Percentiles rank a stretch among this genome's conserved stretches.
phyloP scores from a whole-genome alignment of 2,888 invertebrate genomes.

The Drosophila siamana region DNA sequence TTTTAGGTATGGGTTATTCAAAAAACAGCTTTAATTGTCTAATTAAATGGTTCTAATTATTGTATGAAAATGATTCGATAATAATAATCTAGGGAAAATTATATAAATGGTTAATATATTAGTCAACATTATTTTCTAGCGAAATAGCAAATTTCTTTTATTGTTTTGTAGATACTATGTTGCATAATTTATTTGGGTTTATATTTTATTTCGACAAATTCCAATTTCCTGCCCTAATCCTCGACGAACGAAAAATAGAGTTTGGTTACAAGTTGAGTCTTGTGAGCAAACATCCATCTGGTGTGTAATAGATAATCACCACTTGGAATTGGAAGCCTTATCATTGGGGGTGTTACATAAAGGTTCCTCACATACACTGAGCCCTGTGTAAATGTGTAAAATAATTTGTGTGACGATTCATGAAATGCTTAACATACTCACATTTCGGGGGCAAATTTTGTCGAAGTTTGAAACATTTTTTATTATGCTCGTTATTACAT shows the following conservation, averaged over 20 bases:
- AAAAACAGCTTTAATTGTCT: too few species aligned
- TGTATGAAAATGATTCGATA: too few species aligned
- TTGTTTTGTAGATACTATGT: background rate
- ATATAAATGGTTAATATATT: too few species aligned
- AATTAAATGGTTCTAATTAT: too few species aligned
- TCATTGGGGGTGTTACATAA: background rate
- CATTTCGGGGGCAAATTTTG: conserved; percentile 12
- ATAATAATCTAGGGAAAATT: too few species aligned
- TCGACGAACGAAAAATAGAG: conserved; percentile 8
- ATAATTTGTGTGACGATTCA: background rate
- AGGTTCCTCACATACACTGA: background rate
- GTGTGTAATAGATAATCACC: conserved; percentile 11
- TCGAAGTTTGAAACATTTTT: conserved; percentile 13
- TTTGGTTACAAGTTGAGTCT: background rate
- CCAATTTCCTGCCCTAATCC: conserved; percentile 1
- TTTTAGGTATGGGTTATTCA: too few species aligned
- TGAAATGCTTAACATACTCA: background rate
- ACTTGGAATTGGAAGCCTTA: background rate
- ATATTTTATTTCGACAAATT: background rate
- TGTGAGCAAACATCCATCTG: background rate
- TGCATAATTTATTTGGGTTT: too few species aligned
- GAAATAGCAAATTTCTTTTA: background rate
- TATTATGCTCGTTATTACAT: background rate
- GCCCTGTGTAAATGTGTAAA: background rate
- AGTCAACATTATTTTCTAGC: background rate